Evolutionary conservation across 1,140 invertebrate species (phyloP), one percentile per base, ranked within the genome.

Genomic region (Arctopsyche grandis): DNA sequence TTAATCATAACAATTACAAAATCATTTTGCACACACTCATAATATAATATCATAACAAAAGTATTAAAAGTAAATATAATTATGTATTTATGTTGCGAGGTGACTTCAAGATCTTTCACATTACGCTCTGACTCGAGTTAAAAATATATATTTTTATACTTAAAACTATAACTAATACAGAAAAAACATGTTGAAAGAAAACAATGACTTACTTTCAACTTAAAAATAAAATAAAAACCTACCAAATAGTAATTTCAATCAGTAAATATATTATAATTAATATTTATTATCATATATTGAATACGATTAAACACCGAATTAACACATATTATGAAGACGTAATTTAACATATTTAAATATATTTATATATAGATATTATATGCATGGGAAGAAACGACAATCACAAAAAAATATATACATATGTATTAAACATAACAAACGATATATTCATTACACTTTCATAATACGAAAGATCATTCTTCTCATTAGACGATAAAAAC

Each of bases 91-190:
- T 19, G 16, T 48, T 74, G 46, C 46, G 48, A 74, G 71, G 71
- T 56, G 71, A 74, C 44, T 46, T 46, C 44, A 71, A 56, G 44
- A 22, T 56, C 69, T 74, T 74, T 74, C 71, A 74, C 48, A 74
- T 21, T 56, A 56, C 26, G n/a, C 14, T 73, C 22, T 60, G 26
- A 22, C 69, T 73, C 19, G 46, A 38, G 29, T 73, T 73, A 73
- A 46, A 22, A 46, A 29, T 73, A 73, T 22, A 24, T 66, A 21
- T 21, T 21, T 66, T 16, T 66, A 66, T 66, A 66, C 24, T 38
- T 38, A 38, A 38, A 38, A 38, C 29, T 38, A 38, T 38, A 38
- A 38, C 29, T 38, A 38, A 4, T 66, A 14, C 63, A 21, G 63
- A 66, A 63, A 63, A 63, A 63, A 63, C n/a, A 48, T 48, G n/a